Base-by-base conservation (phyloP, 2,888 invertebrate species). In the Agrochola litura region DNA sequence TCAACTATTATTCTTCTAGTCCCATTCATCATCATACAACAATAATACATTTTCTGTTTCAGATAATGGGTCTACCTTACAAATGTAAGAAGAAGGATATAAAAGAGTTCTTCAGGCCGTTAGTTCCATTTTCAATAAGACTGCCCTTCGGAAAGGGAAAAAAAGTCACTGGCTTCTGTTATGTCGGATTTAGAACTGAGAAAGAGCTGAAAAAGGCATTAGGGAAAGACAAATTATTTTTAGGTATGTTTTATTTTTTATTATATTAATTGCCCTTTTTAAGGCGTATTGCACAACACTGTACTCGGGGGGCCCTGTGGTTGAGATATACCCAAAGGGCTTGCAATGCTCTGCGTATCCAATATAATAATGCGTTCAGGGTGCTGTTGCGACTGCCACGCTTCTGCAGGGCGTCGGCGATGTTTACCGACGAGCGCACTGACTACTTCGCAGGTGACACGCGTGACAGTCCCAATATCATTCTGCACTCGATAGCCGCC, bases 101-200 rank as follows among this genome's bases (percentile, higher is more conserved):
- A 6, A 98, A 98, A 91, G 97, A 98, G 85, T 99, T 99, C 91
- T 98, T 99, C 88, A 97, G 98, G 88, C 99, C 99, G 0, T 90
- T 98, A 10, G 98, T 98, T 85, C 97, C 98, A 2, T 98, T 97
- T 91, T 98, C 98, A 6, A 98, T 99, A 76, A 97, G 99, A 81
- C 94, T 99, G 64, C 99, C 99, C 0, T 93, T 97, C n/a, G 97
- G 95, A 2, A 96, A 96, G 88, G 95, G 92, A 30, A 97, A 94
- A 79, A 97, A 98, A 87, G 97, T 98, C 3, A 98, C 98, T 91
- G 99, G 99, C 10, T 98, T 99, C 89, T 99, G 99, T 61, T 99
- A 98, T 96, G 98, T 98, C n/a, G 99, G 99, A 4, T 99, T 99
- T 90, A 98, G 98, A 93, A 98, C 97, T 6, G 98, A 99, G 90